A percentile compares a stretch with the other conserved stretches of the same genome.
phyloP scores from a whole-genome alignment of 2,113 vertebrate genomes.

The Suncus etruscus region DNA sequence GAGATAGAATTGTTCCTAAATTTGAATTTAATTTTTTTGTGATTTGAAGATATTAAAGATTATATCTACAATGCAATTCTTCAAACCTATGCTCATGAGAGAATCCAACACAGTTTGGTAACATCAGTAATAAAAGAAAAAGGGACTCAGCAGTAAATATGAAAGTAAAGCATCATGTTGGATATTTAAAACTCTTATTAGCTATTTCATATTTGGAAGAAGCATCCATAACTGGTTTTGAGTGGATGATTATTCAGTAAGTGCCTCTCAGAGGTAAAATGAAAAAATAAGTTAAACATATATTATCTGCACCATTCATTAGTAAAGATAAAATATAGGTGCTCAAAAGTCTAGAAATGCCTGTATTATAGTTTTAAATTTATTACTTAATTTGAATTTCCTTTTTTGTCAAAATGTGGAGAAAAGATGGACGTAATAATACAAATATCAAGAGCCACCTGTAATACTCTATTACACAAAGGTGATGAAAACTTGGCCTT shows the following conservation, averaged over 20 bases:
- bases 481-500: not conserved
- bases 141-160: not conserved
- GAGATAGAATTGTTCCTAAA: slow-evolving; percentile 52
- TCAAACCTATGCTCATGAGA: slow-evolving; percentile 69
- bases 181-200: slow-evolving; percentile 63
- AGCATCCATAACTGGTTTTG: slow-evolving; percentile 41
- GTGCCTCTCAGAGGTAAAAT: not conserved
- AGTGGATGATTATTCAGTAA: slow-evolving; percentile 31
- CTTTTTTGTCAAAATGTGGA: not conserved
- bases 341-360: not conserved
- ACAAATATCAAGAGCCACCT: not conserved
- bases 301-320: not conserved
- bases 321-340: not conserved
- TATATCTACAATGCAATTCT: slow-evolving; percentile 53
- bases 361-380: not conserved
- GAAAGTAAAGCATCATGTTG: slow-evolving; percentile 37
- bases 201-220: slow-evolving; percentile 21
- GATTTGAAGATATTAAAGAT: slow-evolving; percentile 64
- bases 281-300: not conserved
- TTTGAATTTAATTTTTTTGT: slow-evolving; percentile 47
- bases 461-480: not conserved
- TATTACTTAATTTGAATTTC: not conserved
- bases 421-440: not conserved
- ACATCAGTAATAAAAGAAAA: slow-evolving; percentile 47
- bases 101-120: slow-evolving; percentile 49